These are phyloP conservation scores for Temnothorax unifasciatus DNA, from an alignment of 2,888 invertebrate species.

Conservation along the genomic window DNA sequence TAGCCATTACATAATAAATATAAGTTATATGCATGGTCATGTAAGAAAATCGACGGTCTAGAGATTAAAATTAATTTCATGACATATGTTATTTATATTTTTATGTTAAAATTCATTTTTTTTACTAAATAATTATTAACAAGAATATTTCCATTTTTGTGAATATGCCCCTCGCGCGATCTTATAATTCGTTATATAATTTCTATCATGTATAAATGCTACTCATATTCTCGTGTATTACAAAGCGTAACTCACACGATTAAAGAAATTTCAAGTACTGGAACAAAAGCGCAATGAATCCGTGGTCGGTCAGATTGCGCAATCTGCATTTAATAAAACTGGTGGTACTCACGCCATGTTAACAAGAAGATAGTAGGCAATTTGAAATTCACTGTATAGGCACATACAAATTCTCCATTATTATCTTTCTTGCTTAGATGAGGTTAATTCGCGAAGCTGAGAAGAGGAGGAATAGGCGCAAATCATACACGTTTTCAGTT, in stretches of 20 bases:
- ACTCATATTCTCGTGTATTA: slow-evolving; percentile 7
- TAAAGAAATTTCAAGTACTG: slow-evolving; percentile 57
- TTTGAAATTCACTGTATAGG: slow-evolving; percentile 38
- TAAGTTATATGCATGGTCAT: background rate
- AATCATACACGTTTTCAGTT: slow-evolving; percentile 31
- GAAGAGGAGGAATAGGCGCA: slow-evolving; percentile 22
- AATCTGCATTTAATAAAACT: slow-evolving; percentile 79
- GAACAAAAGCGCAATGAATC: slow-evolving; percentile 58
- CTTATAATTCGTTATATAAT: background rate
- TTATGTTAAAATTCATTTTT: background rate
- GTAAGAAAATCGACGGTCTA: background rate
- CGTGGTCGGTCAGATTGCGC: slow-evolving; percentile 53
- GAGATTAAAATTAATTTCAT: background rate
- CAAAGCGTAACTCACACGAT: slow-evolving; percentile 61
- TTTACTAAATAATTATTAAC: background rate
- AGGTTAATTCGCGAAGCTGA: slow-evolving; percentile 57
- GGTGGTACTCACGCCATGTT: slow-evolving; percentile 56
- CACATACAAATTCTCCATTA: slow-evolving; percentile 57
- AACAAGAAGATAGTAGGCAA: slow-evolving; percentile 54
- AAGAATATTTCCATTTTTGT: background rate
- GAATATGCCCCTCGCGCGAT: background rate
- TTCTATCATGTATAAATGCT: background rate
- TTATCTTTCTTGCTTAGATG: slow-evolving; percentile 53
- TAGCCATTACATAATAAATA: slow-evolving; percentile 42
- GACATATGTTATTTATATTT: background rate